These are phyloP conservation scores for Taeniopygia guttata DNA, from an alignment of 2,797 vertebrate species.

Conservation along the genomic window DNA sequence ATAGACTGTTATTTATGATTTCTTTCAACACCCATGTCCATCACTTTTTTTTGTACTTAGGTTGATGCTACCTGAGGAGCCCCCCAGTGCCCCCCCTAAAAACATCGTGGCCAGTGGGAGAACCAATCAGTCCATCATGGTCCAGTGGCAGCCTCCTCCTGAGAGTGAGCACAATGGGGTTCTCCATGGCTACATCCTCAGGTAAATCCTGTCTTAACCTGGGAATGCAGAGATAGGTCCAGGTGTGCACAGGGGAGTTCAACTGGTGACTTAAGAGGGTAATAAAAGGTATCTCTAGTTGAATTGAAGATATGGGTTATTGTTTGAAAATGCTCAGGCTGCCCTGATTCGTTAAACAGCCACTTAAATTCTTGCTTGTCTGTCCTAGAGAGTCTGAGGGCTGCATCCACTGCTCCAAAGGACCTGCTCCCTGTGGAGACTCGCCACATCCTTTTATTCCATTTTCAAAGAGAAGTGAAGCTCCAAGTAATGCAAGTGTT, in stretches of 20 bases:
- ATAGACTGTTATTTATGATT: neutral
- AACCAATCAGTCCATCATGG: slow-evolving; percentile 98
- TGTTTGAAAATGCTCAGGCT: neutral
- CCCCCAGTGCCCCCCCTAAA: slow-evolving; percentile 91
- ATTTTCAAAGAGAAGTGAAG: neutral
- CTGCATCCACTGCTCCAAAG: neutral
- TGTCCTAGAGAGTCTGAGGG: neutral
- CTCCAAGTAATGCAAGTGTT: neutral
- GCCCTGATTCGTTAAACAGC: neutral
- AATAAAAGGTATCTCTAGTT: neutral
- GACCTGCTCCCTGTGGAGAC: neutral
- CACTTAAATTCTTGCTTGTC: neutral
- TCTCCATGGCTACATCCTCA: slow-evolving; percentile 90
- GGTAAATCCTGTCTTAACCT: slow-evolving; percentile 68
- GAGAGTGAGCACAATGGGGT: slow-evolving; percentile 92
- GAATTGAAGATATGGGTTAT: neutral
- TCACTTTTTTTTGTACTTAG: slow-evolving; percentile 58
- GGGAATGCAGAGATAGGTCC: neutral
- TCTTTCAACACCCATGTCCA: neutral
- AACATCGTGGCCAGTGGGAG: slow-evolving; percentile 95
- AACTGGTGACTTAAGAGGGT: neutral
- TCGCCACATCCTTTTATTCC: neutral
- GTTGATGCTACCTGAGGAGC: slow-evolving; percentile 91
- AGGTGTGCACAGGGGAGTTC: neutral
- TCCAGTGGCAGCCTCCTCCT: slow-evolving; percentile 96